These are phyloP conservation scores for Anguilla japonica DNA, from an alignment of 2,113 vertebrate genomes.

Conservation along the genomic window DNA sequence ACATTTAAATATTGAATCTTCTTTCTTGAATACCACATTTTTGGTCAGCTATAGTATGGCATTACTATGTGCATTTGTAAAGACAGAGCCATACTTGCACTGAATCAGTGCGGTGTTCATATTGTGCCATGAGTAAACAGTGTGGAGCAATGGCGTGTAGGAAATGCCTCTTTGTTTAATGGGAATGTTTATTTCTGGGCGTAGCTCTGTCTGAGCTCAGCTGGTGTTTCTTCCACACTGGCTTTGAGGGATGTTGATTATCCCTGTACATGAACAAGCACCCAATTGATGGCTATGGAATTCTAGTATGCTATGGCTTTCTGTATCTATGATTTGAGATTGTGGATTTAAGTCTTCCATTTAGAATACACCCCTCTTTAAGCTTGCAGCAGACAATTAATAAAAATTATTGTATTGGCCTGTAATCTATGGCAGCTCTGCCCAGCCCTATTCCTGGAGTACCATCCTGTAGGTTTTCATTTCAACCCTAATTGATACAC, in stretches of 20 bases:
- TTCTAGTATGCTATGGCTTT: not conserved
- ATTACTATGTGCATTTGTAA: slow-evolving; percentile 17
- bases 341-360: not conserved
- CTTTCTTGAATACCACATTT: no score
- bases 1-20: no score
- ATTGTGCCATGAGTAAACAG: slow-evolving; percentile 46
- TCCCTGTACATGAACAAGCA: not conserved
- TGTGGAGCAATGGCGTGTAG: not conserved
- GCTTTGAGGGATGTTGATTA: not conserved
- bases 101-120: slow-evolving; percentile 36
- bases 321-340: not conserved
- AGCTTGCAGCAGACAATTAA: not conserved
- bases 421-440: no score
- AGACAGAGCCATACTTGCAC: slow-evolving; percentile 37
- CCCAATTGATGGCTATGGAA: not conserved
- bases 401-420: not conserved
- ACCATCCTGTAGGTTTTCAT: no score
- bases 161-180: slow-evolving; percentile 16
- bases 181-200: slow-evolving; percentile 39
- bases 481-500: no score
- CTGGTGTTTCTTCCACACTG: not conserved
- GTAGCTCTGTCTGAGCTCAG: slow-evolving; percentile 46
- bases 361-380: not conserved
- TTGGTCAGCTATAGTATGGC: not conserved
- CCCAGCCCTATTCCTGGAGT: no score